A percentile compares a stretch with the other conserved stretches of the same genome.
These are phyloP conservation scores for Chionodraco myersi DNA, from an alignment of 2,113 vertebrate species.

Conservation along the genomic window DNA sequence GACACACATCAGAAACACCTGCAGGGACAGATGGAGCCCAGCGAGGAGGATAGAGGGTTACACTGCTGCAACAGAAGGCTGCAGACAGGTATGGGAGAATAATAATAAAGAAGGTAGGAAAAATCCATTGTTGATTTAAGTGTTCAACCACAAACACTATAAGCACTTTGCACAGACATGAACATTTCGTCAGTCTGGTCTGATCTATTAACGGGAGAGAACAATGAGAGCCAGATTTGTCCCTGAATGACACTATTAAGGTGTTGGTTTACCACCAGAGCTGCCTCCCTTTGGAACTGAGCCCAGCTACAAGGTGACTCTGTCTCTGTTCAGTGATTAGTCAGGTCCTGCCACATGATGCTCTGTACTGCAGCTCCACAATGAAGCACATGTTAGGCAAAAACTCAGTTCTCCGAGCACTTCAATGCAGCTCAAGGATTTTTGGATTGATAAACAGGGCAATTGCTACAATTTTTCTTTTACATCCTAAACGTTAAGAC, in stretches of 20 bases:
- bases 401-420: constrained; percentile 3
- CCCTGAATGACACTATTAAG: constrained; percentile 53
- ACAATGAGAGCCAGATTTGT: constrained; percentile 44
- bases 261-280: constrained; percentile 63
- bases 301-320: constrained; percentile 75
- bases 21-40: constrained; percentile 67
- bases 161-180: constrained; percentile 23
- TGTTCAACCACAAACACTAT: constrained; percentile 30
- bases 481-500: background rate
- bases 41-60: constrained; percentile 46
- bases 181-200: constrained; percentile 24
- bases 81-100: constrained; percentile 35
- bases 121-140: constrained; percentile 51
- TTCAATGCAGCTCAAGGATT: constrained; percentile 33
- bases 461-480: constrained; percentile 17
- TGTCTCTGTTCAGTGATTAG: constrained; percentile 45
- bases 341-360: constrained; percentile 38
- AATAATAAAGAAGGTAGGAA: constrained; percentile 60
- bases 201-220: constrained; percentile 58
- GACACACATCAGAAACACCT: constrained; percentile 62
- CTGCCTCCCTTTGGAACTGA: constrained; percentile 60
- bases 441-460: constrained; percentile 20
- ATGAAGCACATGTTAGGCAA: background rate
- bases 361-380: constrained; percentile 26
- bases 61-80: constrained; percentile 6